Conservation (phyloP, 2,113 vertebrate genomes). For the Felis catus region F.catus_Fca126_mat1.0 CM031424.1:20155501-20156000, state of each 20-base stretch:
- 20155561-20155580: background rate
- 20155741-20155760: background rate
- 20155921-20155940: background rate
- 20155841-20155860: background rate
- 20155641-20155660: conserved; percentile 20
- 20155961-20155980: background rate
- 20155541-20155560: background rate
- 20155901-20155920: background rate
- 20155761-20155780: conserved; percentile 23
- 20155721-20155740: background rate
- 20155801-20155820: background rate
- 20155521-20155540: conserved; percentile 6
- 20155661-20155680: background rate
- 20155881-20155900: background rate
- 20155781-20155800: background rate
- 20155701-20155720: background rate
- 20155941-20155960: background rate
- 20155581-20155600: background rate
- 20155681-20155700: background rate
- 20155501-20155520: background rate
- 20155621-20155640: conserved; percentile 18
- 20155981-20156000: background rate
- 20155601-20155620: background rate
- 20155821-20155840: conserved; percentile 5
- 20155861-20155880: background rate